Evolutionary conservation across 2,888 invertebrate species (phyloP).

Genomic region (Hyposoter didymator): DNA sequence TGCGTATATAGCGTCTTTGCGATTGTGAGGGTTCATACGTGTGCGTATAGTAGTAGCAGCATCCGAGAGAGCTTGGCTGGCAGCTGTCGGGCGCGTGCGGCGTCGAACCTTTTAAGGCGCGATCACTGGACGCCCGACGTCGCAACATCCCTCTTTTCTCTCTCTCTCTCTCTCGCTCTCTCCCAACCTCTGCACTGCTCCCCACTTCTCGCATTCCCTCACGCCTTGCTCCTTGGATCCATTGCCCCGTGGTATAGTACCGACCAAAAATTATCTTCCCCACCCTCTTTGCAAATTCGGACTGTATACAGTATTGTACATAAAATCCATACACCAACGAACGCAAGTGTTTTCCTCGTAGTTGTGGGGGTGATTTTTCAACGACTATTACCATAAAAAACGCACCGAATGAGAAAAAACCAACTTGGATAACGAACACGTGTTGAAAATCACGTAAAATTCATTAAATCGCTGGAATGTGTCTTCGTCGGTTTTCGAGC

Average conservation of each 20-base stretch:
- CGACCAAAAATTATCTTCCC: background rate
- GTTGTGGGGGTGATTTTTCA: background rate
- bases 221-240: constrained; percentile 6
- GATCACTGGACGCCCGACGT: constrained; percentile 84
- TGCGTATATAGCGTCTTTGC: background rate
- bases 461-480: background rate
- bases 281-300: background rate
- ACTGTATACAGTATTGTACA: constrained; percentile 8
- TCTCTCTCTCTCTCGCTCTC: constrained; percentile 58
- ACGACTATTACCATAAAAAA: background rate
- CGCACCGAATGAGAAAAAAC: background rate
- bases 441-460: background rate
- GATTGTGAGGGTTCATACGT: constrained; percentile 22
- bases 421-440: background rate
- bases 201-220: constrained; percentile 14
- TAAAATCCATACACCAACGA: background rate
- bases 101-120: constrained; percentile 84
- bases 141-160: constrained; percentile 78
- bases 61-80: constrained; percentile 73
- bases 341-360: background rate
- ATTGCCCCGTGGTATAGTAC: constrained; percentile 6
- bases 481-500: background rate
- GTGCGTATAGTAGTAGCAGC: constrained; percentile 13
- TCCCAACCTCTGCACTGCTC: constrained; percentile 3
- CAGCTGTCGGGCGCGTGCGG: constrained; percentile 84